Percentiles rank a stretch among this genome's conserved stretches.
Conservation (phyloP, 37 sponge, comb jelly and placozoan species). For the Geodia barretti region DNA sequence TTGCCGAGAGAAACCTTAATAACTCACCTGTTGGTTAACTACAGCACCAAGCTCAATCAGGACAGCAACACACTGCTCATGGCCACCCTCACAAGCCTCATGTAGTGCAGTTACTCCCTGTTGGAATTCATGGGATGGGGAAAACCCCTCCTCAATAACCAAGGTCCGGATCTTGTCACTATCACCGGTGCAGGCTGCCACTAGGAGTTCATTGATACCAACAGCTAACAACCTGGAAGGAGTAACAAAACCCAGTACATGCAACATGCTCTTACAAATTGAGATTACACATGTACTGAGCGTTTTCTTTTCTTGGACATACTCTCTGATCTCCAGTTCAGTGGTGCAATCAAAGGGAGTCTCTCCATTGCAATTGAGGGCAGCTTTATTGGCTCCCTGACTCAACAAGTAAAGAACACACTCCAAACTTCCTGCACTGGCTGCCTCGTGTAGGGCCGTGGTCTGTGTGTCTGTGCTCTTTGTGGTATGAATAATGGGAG, state of each 20-base stretch:
- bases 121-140: slow-evolving; percentile 41
- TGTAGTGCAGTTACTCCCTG: slow-evolving; percentile 72
- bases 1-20: background rate
- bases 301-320: background rate
- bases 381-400: slow-evolving; percentile 22
- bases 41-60: slow-evolving; percentile 44
- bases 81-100: slow-evolving; percentile 62
- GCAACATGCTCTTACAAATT: background rate
- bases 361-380: slow-evolving; percentile 53
- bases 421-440: slow-evolving; percentile 22
- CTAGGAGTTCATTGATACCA: slow-evolving; percentile 48
- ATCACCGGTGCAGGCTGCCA: slow-evolving; percentile 62
- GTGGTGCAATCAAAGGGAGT: slow-evolving; percentile 71
- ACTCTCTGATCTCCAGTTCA: slow-evolving; percentile 52
- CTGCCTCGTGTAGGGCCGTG: slow-evolving; percentile 75
- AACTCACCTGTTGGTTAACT: slow-evolving; percentile 57
- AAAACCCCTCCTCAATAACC: slow-evolving; percentile 31
- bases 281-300: background rate
- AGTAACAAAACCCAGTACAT: background rate
- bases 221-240: slow-evolving; percentile 56
- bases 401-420: slow-evolving; percentile 36
- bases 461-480: slow-evolving; percentile 50
- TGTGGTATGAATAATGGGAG: background rate
- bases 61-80: slow-evolving; percentile 11
- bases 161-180: slow-evolving; percentile 10